Conservation (phyloP, 1,140 invertebrate species). For the Papilio machaon region DNA sequence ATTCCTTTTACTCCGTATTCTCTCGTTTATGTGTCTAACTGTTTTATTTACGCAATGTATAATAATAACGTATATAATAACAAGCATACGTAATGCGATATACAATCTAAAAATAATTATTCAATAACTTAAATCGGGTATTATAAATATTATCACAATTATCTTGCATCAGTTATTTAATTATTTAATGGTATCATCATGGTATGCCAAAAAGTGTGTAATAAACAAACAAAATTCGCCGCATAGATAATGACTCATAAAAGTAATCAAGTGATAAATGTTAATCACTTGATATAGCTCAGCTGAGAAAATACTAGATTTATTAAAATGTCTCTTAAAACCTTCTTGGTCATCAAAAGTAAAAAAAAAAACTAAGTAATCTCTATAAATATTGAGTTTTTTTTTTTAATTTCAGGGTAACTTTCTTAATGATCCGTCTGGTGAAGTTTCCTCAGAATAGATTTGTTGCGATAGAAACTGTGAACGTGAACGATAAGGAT, state of each 20-base stretch:
- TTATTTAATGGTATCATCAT: background rate
- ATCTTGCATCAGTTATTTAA: background rate
- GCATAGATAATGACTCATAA: background rate
- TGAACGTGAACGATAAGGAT: constrained; percentile 85
- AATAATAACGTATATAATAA: too few relatives aligned
- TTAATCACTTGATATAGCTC: background rate
- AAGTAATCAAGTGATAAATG: background rate
- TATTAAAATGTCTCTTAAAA: background rate
- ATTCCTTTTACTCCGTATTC: too few relatives aligned
- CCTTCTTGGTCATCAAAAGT: background rate
- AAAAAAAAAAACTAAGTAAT: background rate
- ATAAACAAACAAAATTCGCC: background rate
- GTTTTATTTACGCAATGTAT: too few relatives aligned
- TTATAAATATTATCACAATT: background rate
- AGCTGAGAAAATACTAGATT: background rate
- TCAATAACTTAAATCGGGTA: background rate
- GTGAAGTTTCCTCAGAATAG: constrained; percentile 80
- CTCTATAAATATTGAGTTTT: constrained; percentile 36
- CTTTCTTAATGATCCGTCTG: constrained; percentile 85
- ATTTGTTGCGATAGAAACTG: constrained; percentile 83
- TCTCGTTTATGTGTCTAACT: too few relatives aligned
- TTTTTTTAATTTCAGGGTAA: constrained; percentile 60
- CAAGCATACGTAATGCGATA: too few relatives aligned
- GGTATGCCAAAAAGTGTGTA: background rate
- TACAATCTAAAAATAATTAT: background rate